These are phyloP conservation scores for Calosoma granatense DNA, from an alignment of 1,140 invertebrate genomes.

Conservation along the genomic window DNA sequence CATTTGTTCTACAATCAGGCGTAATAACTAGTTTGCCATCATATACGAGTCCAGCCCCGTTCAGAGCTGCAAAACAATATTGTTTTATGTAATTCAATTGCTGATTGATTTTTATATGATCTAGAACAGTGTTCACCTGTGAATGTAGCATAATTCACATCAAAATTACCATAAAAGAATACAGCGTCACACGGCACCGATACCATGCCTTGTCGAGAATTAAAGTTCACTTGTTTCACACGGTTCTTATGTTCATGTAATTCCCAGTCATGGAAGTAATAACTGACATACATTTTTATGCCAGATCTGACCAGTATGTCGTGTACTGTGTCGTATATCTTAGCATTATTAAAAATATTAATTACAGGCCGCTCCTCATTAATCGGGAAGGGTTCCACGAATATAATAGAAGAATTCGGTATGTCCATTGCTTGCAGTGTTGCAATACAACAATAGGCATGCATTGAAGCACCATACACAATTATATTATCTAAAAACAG, in stretches of 20 bases:
- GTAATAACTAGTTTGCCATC: constrained; percentile 60
- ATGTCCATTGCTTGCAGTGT: constrained; percentile 45
- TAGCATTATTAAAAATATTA: constrained; percentile 27
- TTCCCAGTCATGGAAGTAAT: constrained; percentile 20
- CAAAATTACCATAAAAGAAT: constrained; percentile 40
- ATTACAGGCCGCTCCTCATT: constrained; percentile 15
- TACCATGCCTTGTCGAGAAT: constrained; percentile 34
- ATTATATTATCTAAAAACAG: constrained; percentile 37
- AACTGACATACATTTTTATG: constrained; percentile 25
- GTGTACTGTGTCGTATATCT: constrained; percentile 20
- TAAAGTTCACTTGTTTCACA: constrained; percentile 30
- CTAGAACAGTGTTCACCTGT: neutral
- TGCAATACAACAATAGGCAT: constrained; percentile 46
- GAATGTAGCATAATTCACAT: constrained; percentile 23
- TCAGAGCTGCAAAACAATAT: constrained; percentile 43
- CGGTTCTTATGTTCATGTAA: constrained; percentile 14
- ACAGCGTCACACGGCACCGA: constrained; percentile 37
- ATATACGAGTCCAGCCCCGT: constrained; percentile 54
- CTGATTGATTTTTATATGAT: too few relatives aligned
- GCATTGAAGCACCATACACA: constrained; percentile 49
- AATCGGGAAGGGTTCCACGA: constrained; percentile 42
- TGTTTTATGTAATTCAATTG: constrained; percentile 17
- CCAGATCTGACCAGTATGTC: constrained; percentile 25
- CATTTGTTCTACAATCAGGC: constrained; percentile 55
- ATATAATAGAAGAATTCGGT: constrained; percentile 36